These are phyloP conservation scores for Osmerus mordax DNA, from an alignment of 2,113 vertebrate genomes.

Conservation along the genomic window DNA sequence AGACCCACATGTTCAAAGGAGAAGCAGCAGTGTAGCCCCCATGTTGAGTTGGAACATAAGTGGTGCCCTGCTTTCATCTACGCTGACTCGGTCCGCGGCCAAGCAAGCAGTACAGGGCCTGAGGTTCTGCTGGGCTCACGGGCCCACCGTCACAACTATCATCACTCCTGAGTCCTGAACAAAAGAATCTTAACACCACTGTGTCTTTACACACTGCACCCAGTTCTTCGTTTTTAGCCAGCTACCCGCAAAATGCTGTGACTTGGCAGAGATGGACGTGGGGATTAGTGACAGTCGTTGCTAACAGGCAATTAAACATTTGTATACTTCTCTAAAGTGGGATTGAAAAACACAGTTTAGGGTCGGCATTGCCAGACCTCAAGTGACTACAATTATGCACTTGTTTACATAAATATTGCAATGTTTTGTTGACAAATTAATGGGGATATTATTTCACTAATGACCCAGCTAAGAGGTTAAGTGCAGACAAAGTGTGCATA, in stretches of 20 bases:
- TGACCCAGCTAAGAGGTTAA: constrained; percentile 36
- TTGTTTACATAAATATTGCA: constrained; percentile 48
- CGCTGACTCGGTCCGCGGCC: not conserved
- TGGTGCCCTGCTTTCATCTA: constrained; percentile 17
- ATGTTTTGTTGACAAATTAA: constrained; percentile 43
- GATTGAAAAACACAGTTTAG: constrained; percentile 6
- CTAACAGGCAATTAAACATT: constrained; percentile 65
- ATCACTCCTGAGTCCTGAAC: constrained; percentile 26
- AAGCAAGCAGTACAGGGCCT: constrained; percentile 5
- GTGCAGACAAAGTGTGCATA: constrained; percentile 36
- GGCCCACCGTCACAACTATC: constrained; percentile 38
- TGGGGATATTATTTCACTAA: constrained; percentile 37
- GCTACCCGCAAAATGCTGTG: constrained; percentile 48
- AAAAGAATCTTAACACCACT: constrained; percentile 34
- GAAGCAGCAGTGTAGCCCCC: not conserved
- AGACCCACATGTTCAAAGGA: not conserved
- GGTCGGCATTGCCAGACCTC: constrained; percentile 42
- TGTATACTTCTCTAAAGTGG: constrained; percentile 44
- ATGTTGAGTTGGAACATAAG: constrained; percentile 1
- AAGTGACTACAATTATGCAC: constrained; percentile 44
- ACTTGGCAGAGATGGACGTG: constrained; percentile 41
- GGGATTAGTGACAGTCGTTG: constrained; percentile 57
- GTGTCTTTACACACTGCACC: constrained; percentile 35
- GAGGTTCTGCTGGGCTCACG: constrained; percentile 23
- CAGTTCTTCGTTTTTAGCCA: constrained; percentile 51